Conservation (phyloP, 2,888 invertebrate species). For the Lasioglossum lativentre region DNA sequence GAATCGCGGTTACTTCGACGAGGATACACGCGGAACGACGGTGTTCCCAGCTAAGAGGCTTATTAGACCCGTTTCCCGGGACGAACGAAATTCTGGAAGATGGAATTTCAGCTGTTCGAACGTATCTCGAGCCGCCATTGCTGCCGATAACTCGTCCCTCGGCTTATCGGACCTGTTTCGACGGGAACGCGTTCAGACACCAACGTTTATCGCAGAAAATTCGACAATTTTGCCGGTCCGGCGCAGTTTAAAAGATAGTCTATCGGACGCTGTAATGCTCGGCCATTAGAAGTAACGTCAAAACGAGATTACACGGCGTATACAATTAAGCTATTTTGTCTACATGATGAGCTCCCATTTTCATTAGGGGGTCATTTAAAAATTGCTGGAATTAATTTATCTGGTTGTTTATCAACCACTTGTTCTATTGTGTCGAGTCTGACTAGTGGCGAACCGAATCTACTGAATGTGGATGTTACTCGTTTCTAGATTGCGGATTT, state of each 20-base stretch:
- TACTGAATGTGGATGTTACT: neutral
- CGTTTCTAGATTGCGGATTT: too few relatives aligned
- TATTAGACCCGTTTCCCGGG: neutral
- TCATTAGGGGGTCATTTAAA: neutral
- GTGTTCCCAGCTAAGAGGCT: slow-evolving; percentile 2
- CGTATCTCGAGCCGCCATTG: slow-evolving; percentile 20
- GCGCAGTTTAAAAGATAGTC: slow-evolving; percentile 23
- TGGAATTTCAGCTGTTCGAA: slow-evolving; percentile 6
- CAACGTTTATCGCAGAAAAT: slow-evolving; percentile 39
- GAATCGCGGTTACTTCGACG: neutral
- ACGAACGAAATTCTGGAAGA: neutral
- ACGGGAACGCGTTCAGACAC: slow-evolving; percentile 1
- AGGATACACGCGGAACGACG: neutral
- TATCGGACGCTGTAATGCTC: slow-evolving; percentile 24
- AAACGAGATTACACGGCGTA: neutral
- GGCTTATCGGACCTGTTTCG: slow-evolving; percentile 43
- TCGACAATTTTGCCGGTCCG: slow-evolving; percentile 27
- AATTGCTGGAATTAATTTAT: neutral
- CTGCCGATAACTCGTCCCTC: slow-evolving; percentile 36
- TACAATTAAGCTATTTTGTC: neutral
- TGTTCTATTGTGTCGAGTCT: neutral
- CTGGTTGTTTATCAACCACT: neutral
- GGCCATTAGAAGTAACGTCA: slow-evolving; percentile 3
- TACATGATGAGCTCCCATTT: neutral
- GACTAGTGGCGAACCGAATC: neutral